phyloP scores from a whole-genome alignment of 2,888 invertebrate species.

The Lysandra coridon region DNA sequence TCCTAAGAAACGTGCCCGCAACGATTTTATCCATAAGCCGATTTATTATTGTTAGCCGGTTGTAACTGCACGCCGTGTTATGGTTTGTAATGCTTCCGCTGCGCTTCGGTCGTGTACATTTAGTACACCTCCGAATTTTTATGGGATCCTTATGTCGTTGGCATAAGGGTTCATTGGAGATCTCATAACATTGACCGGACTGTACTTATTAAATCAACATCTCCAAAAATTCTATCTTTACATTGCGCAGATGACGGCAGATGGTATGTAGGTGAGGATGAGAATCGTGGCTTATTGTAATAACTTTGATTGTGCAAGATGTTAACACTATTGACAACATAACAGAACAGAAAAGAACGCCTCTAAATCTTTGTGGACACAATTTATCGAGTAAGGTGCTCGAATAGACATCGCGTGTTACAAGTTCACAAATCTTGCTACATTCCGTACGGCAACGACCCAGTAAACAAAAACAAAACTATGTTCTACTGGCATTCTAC shows the following conservation, averaged over 20 bases:
- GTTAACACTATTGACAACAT: background rate
- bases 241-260: background rate
- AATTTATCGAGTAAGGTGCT: background rate
- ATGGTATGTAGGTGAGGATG: background rate
- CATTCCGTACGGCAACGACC: conserved; percentile 12
- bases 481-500: background rate
- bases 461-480: conserved; percentile 19
- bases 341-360: background rate
- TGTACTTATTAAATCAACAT: conserved; percentile 18
- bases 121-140: background rate
- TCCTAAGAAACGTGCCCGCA: conserved; percentile 26
- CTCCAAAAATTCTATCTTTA: background rate
- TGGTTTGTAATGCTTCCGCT: conserved; percentile 71
- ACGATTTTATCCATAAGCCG: conserved; percentile 50
- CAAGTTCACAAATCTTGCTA: conserved; percentile 5
- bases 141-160: background rate
- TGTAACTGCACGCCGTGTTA: conserved; percentile 51
- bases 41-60: conserved; percentile 60
- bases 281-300: background rate
- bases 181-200: background rate
- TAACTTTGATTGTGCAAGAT: background rate
- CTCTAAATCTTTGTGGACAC: background rate
- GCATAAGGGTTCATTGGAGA: background rate
- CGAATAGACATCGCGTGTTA: conserved; percentile 3
- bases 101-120: conserved; percentile 36